Conservation (phyloP, 2,797 vertebrate genomes). For the Mareca penelope region DNA sequence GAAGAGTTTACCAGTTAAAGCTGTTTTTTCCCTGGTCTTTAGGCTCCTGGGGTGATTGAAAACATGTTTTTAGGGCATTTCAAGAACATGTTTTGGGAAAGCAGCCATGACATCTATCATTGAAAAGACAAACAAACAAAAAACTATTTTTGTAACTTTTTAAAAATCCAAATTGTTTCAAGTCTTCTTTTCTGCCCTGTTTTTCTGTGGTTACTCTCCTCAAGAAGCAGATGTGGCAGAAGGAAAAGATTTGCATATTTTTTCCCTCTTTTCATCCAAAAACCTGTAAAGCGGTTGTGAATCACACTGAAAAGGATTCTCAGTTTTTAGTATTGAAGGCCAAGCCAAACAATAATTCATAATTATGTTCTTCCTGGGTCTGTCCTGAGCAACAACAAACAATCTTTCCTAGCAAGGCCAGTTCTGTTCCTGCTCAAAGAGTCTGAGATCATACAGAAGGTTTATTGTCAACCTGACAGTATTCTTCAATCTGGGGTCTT, state of each 20-base stretch:
- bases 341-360: background rate
- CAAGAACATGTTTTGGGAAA: background rate
- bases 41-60: background rate
- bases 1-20: background rate
- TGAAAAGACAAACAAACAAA: background rate
- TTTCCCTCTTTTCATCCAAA: slow-evolving; percentile 23
- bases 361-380: background rate
- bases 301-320: background rate
- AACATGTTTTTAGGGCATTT: background rate
- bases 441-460: background rate
- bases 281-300: background rate
- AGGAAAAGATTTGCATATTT: background rate
- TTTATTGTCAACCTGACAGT: background rate
- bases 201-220: background rate
- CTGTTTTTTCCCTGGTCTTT: background rate
- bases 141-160: background rate
- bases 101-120: background rate
- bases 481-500: background rate
- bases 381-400: background rate
- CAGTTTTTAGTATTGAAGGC: background rate
- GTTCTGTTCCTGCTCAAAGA: background rate
- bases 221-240: background rate
- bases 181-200: background rate
- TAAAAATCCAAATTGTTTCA: background rate
- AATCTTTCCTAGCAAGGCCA: background rate